Evolutionary conservation across 2,797 vertebrate genomes (phyloP).

Genomic region (Pogonophryne albipinna): DNA sequence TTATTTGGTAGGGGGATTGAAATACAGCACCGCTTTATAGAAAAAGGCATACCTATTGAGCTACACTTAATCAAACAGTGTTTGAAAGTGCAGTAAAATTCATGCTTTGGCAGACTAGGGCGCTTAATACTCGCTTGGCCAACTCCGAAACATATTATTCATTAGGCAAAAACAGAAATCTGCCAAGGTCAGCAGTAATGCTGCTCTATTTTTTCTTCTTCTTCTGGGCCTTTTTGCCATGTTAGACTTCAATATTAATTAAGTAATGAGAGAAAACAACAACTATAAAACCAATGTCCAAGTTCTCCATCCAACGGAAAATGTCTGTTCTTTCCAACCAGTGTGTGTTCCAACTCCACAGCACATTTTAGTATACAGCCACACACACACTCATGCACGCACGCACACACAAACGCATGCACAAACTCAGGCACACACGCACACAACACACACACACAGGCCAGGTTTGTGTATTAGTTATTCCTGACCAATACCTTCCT

Average conservation of each 20-base stretch:
- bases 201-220: constrained; percentile 51
- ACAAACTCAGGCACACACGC: neutral
- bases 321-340: constrained; percentile 80
- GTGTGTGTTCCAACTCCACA: constrained; percentile 70
- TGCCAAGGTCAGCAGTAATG: constrained; percentile 72
- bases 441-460: neutral
- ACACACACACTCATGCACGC: constrained; percentile 4
- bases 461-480: constrained; percentile 22
- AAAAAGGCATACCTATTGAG: constrained; percentile 57
- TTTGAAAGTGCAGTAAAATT: constrained; percentile 73
- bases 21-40: constrained; percentile 42
- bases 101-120: constrained; percentile 67
- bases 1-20: constrained; percentile 36
- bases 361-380: constrained; percentile 49
- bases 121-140: constrained; percentile 54
- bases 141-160: constrained; percentile 66
- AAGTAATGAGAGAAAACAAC: constrained; percentile 82
- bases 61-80: constrained; percentile 68
- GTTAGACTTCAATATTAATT: constrained; percentile 78
- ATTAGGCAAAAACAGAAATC: constrained; percentile 69
- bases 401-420: no score
- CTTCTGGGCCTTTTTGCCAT: constrained; percentile 57
- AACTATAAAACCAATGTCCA: constrained; percentile 84
- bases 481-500: constrained; percentile 22
- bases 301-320: constrained; percentile 84